phyloP scores from a whole-genome alignment of 2,888 invertebrate genomes.

The Dascillus cervinus region DNA sequence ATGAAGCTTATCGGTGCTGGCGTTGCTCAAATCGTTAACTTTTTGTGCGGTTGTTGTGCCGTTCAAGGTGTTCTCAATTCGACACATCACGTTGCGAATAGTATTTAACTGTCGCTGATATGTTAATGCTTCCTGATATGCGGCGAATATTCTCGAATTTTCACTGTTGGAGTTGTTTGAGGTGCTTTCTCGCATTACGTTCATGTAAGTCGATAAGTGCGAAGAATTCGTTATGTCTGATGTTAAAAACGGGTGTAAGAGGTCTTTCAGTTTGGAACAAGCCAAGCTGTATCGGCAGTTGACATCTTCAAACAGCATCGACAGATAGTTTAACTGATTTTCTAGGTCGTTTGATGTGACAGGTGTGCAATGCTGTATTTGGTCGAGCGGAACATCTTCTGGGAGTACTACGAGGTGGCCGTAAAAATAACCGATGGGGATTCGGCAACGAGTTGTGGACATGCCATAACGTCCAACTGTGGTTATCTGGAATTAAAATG shows the following conservation, averaged over 20 bases:
- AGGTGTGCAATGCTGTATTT: conserved; percentile 31
- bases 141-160: conserved; percentile 44
- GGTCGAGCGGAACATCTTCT: conserved; percentile 44
- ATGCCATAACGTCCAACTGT: conserved; percentile 88
- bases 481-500: conserved; percentile 61
- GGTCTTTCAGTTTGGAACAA: conserved; percentile 72
- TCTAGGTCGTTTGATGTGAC: conserved; percentile 39
- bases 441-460: conserved; percentile 82
- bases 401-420: conserved; percentile 76
- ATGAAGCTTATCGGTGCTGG: conserved; percentile 76
- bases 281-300: conserved; percentile 76
- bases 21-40: conserved; percentile 39
- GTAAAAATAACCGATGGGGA: conserved; percentile 89
- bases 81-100: conserved; percentile 65
- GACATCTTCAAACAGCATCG: conserved; percentile 69
- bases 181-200: conserved; percentile 37
- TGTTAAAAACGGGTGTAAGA: conserved; percentile 68
- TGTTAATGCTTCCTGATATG: conserved; percentile 71
- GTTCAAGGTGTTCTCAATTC: conserved; percentile 51
- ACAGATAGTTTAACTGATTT: conserved; percentile 56
- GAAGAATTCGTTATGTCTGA: conserved; percentile 75
- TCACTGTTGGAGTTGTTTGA: conserved; percentile 33
- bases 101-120: conserved; percentile 86
- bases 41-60: not conserved
- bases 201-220: conserved; percentile 78